Percentiles rank a stretch among this genome's conserved stretches.
These are phyloP conservation scores for Pantherophis guttatus DNA, from an alignment of 2,113 vertebrate genomes.

Conservation along the genomic window DNA sequence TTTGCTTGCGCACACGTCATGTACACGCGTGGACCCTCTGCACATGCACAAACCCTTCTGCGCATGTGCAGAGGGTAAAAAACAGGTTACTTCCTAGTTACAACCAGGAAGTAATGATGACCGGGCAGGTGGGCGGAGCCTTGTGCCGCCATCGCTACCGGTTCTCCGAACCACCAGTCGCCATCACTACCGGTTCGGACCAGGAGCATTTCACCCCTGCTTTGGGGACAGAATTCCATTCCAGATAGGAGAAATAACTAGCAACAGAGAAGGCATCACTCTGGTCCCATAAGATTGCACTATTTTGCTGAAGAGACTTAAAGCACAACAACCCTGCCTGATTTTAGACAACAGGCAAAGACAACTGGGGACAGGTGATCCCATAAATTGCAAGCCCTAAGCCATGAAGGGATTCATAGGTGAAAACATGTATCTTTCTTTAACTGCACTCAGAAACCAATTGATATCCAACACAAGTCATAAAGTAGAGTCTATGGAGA, in stretches of 20 bases:
- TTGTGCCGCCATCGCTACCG: too few species aligned
- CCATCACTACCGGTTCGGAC: too few species aligned
- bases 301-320: background rate
- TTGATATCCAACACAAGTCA: background rate
- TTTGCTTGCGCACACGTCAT: too few species aligned
- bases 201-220: too few species aligned
- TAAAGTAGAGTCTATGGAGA: background rate
- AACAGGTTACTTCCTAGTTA: too few species aligned
- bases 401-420: background rate
- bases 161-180: too few species aligned
- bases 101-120: too few species aligned
- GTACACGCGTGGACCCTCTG: too few species aligned
- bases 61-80: too few species aligned
- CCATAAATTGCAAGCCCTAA: background rate
- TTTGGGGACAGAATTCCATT: background rate
- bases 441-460: background rate
- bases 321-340: background rate
- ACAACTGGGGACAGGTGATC: background rate
- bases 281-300: background rate
- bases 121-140: too few species aligned
- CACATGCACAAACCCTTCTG: too few species aligned
- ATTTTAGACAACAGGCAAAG: background rate
- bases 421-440: background rate
- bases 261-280: background rate
- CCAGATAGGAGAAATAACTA: background rate